Evolutionary conservation across 2,797 vertebrate species (phyloP), one percentile per base, ranked within the genome.

Genomic region (Acipenser transmontanus): DNA sequence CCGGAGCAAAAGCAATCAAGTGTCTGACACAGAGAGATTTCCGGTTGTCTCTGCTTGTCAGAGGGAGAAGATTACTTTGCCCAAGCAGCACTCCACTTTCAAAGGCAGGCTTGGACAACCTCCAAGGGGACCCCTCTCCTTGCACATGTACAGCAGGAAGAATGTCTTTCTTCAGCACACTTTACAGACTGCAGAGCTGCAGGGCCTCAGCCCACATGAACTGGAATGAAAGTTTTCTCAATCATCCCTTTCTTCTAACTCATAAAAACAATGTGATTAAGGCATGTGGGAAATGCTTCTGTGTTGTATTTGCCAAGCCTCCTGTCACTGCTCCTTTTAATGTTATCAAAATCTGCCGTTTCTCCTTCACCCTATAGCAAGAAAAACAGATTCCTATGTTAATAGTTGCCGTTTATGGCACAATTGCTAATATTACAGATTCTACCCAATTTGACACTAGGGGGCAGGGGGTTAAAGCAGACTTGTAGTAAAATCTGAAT

Each of bases 91-190:
- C 54, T 88, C 68, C 7, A 79, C 85, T 13, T 97, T 97, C 71
- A 88, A 89, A 0, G 93, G 95, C n/a, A 93, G 94, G 7, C 87
- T 96, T 1, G 96, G 95, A n/a, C 95, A 98, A 62, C 95, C 96
- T 1, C 94, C 95, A 0, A 87, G 96, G 69, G 95, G 95, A 63
- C 95, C 95, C 1, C 89, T 98, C 71, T 98, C 96, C 20, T 84
- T 97, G 83, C 95, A 97, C 68, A 95, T 91, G 84, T 96, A 96
- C 84, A 96, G 91, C 78, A 93, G 94, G 61, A 96, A 97, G 81
- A 96, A 97, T 17, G 94, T 97, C 82, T 98, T 98, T 74, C 92
- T 97, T 67, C 93, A 97, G 66, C 96, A 96, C 82, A 97, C 86
- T 8, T 87, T 98, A 59, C 91, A 97, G 34, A 93, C 91, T 6